Percentiles rank a stretch among this genome's conserved stretches.
These are phyloP conservation scores for Dromaius novaehollandiae DNA, from an alignment of 2,113 vertebrate genomes.

Conservation along the genomic window DNA sequence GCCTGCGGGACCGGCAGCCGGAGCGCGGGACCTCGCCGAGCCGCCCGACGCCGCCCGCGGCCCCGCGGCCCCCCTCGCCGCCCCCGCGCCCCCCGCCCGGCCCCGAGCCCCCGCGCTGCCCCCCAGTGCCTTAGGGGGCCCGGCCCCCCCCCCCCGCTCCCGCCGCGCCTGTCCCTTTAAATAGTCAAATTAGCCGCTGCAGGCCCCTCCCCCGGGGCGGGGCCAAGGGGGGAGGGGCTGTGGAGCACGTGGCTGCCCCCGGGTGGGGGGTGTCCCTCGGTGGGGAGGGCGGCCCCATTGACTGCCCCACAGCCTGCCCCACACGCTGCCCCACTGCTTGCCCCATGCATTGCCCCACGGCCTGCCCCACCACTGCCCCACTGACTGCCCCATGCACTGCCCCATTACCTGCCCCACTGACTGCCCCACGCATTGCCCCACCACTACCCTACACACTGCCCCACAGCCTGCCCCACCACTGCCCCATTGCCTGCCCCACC, in stretches of 20 bases:
- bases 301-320: too few relatives aligned
- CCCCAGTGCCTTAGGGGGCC: conserved; percentile 9
- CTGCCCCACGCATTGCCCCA: too few relatives aligned
- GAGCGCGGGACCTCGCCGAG: conserved; percentile 80
- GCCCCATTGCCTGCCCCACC: too few relatives aligned
- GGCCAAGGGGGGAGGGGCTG: background rate
- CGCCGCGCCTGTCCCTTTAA: background rate
- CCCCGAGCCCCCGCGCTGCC: conserved; percentile 59
- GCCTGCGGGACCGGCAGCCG: conserved; percentile 83
- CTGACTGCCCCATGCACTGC: too few relatives aligned
- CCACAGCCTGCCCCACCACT: too few relatives aligned
- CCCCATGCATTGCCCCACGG: too few relatives aligned
- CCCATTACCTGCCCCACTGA: too few relatives aligned
- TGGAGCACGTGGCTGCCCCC: background rate
- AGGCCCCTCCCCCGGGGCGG: background rate
- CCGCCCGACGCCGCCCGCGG: conserved; percentile 85
- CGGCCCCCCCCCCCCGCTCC: background rate
- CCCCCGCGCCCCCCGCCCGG: conserved; percentile 72
- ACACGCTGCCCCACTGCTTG: too few relatives aligned
- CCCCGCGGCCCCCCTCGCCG: conserved; percentile 84
- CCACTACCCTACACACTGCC: too few relatives aligned
- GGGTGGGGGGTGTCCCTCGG: background rate
- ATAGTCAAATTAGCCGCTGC: background rate
- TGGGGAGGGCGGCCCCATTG: background rate
- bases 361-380: too few relatives aligned